Evolutionary conservation across 2,113 vertebrate genomes (phyloP), one percentile per base, ranked within the genome.

Genomic region (Pogona vitticeps): DNA sequence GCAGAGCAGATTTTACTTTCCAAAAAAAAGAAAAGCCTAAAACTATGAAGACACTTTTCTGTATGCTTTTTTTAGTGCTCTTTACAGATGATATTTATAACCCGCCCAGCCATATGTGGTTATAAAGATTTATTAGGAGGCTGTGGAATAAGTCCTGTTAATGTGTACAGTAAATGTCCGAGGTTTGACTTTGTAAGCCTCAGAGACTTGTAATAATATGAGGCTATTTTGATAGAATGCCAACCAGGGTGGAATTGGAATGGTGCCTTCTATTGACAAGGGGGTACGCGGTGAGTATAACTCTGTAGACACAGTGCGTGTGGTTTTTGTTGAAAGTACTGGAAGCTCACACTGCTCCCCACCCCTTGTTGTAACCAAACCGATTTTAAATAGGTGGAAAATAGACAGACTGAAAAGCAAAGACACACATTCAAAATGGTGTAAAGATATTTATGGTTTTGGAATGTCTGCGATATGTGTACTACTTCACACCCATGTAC

Each of bases 61-160:
- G 78, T 90, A 92, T 68, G 90, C 92, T 83, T 91, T 67, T 78
- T 95, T 96, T 96, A 96, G 95, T 93, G 92, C 94, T 97, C 94
- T 97, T 96, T 96, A 94, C 96, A 96, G 96, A 95, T 97, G 94
- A 95, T 96, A 96, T 97, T 96, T 95, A 97, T 97, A 97, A 95
- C 95, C 92, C 87, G 63, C 58, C 59, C 78, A 76, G 96, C 95
- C 95, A 95, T 97, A 94, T 94, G 96, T 94, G 95, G 96, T 97
- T 96, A 95, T 96, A 95, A 96, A 97, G 97, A 98, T 98, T 98
- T 98, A 98, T 97, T 96, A 97, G 86, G 91, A 96, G 96, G 91
- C 96, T 94, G 96, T 90, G 94, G 96, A 97, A 96, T 97, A 97
- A 97, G 96, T 93, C 96, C 96, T 95, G 96, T 96, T 97, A 96